Evolutionary conservation across 2,113 vertebrate genomes (phyloP).

Genomic region (Syngnathoides biaculeatus): DNA sequence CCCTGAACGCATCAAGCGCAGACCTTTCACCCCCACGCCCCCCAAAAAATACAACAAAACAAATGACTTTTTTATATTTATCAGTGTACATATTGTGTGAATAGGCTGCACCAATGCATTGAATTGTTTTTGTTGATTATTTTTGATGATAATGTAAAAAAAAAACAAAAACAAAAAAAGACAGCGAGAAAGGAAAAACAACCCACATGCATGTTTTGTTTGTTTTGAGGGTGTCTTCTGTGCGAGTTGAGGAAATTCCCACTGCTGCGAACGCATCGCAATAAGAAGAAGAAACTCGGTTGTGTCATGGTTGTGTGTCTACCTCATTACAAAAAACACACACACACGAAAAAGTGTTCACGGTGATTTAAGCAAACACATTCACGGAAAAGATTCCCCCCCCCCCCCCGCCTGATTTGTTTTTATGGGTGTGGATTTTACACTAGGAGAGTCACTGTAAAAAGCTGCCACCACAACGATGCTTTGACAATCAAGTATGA

Average conservation of each 20-base stretch:
- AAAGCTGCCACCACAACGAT: conserved; percentile 75
- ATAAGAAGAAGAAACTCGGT: conserved; percentile 69
- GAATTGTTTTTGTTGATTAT: conserved; percentile 30
- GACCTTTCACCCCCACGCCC: too few species aligned
- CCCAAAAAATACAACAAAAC: too few species aligned
- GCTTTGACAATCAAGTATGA: conserved; percentile 85
- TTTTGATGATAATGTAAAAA: conserved; percentile 22
- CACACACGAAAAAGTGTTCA: conserved; percentile 49
- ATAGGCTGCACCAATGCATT: conserved; percentile 70
- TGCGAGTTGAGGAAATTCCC: conserved; percentile 11
- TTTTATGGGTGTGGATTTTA: too few species aligned
- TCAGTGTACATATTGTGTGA: conserved; percentile 79
- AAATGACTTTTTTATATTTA: conserved; percentile 78
- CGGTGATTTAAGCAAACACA: conserved; percentile 46
- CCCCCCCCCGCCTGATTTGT: too few species aligned
- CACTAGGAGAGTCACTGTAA: conserved; percentile 56
- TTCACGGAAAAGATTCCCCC: conserved; percentile 18
- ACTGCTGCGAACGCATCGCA: conserved; percentile 71
- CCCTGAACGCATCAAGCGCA: conserved; percentile 10
- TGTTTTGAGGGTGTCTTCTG: background rate
- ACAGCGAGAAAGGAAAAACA: background rate
- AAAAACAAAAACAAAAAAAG: background rate
- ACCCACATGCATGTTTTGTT: conserved; percentile 70
- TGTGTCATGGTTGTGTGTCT: conserved; percentile 76
- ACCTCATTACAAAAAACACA: conserved; percentile 77